Base-by-base conservation (phyloP, 2,797 vertebrate species). In the Acanthiza pusilla region DNA sequence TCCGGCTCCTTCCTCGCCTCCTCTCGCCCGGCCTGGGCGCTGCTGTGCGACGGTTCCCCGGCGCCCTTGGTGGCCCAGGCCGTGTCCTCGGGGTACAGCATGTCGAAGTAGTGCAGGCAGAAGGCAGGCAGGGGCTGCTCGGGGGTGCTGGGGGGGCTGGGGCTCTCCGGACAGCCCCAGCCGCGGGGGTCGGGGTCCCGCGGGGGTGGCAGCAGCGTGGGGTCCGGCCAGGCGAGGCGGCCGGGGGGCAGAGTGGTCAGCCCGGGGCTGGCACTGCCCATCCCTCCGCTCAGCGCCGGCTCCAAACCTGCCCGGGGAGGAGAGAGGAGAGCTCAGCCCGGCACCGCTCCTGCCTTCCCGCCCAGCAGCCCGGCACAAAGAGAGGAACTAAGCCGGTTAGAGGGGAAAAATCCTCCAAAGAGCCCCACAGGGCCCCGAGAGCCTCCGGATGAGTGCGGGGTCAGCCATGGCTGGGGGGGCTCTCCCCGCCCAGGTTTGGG, bases 71-170 rank as follows among this genome's bases (percentile, higher is more conserved):
- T 45, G 20, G 98, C 95, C 99, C 99, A 99, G 38, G 97, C 53
- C 27, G 97, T 45, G 7, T 99, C 98, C 65, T 99, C 99, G 0
- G 98, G 88, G 92, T 96, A 98, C 29, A 99, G 97, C 98, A 98
- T 99, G 97, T 99, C 99, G 3, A 99, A 99, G 97, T 99, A 99
- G 97, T 99, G 99, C 82, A 99, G 98, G 95, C 98, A 99, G 93
- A 99, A 97, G 22, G 98, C 96, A 0, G 98, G 97, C 55, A 98
- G 93, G 54, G 97, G 96, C 22, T 99, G 98, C 91, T 99, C 99
- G 0, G 98, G 97, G 3, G 97, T 93, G 67, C 90, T 8, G 0
- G 98, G 97, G 0, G 97, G 98, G 19, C 98, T 98, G 92, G 98
- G 99, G 93, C 96, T 97, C 50, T 98, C 98, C 3, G 92, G 96